Conservation (phyloP, 2,888 invertebrate species). For the Acronicta psi region DNA sequence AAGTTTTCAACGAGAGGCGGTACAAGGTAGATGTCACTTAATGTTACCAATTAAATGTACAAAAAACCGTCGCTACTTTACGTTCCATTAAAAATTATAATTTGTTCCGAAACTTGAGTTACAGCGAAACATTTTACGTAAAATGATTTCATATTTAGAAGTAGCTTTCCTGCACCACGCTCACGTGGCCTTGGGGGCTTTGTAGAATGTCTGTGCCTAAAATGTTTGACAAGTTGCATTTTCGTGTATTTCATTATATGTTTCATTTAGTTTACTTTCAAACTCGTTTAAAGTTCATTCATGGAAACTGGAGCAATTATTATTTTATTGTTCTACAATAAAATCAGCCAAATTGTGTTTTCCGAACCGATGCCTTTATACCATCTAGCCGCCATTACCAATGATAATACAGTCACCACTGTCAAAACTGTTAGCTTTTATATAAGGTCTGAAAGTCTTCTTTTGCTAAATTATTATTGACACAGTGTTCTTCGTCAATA, state of each 20-base stretch:
- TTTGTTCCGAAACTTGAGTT: constrained; percentile 13
- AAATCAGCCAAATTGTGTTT: too few relatives aligned
- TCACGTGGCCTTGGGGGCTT: not conserved
- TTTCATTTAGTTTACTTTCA: constrained; percentile 18
- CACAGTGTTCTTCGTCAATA: constrained; percentile 28
- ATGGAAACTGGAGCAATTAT: constrained; percentile 1
- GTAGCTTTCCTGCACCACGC: not conserved
- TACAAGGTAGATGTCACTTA: constrained; percentile 35
- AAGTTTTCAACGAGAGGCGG: constrained; percentile 30
- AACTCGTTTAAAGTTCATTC: constrained; percentile 22
- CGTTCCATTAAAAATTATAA: constrained; percentile 20
- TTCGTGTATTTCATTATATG: constrained; percentile 6
- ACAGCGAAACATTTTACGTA: constrained; percentile 7
- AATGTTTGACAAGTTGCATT: constrained; percentile 20
- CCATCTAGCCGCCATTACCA: too few relatives aligned
- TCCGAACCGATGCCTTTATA: too few relatives aligned
- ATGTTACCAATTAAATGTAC: constrained; percentile 51
- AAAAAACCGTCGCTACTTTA: constrained; percentile 30
- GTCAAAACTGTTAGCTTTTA: too few relatives aligned
- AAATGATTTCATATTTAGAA: constrained; percentile 21
- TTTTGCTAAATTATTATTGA: constrained; percentile 34
- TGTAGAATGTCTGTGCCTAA: not conserved
- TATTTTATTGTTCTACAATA: too few relatives aligned
- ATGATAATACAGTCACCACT: too few relatives aligned
- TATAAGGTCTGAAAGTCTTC: not conserved